Evolutionary conservation across 1,140 invertebrate species (phyloP).

Genomic region (Diplogasteroides magnus): DNA sequence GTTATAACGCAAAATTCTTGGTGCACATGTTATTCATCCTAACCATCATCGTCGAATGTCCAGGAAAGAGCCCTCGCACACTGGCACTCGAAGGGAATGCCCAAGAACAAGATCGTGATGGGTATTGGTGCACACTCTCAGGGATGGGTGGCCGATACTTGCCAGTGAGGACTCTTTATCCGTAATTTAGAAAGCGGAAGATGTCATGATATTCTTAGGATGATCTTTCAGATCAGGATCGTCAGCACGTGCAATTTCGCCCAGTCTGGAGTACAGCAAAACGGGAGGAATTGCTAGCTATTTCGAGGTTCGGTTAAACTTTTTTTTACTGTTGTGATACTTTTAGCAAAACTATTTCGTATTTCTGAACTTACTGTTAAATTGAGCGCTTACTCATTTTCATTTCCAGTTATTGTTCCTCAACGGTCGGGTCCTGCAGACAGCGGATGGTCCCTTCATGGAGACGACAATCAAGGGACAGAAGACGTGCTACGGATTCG

Average conservation of each 20-base stretch:
- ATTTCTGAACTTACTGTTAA: no score
- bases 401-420: no score
- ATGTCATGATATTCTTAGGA: no score
- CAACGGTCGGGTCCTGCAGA: no score
- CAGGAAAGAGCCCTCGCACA: neutral
- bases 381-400: no score
- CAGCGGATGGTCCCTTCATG: neutral
- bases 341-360: neutral
- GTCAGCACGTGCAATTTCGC: neutral
- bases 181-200: neutral
- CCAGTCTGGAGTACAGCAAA: neutral
- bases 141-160: neutral
- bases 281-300: neutral
- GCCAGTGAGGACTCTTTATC: neutral
- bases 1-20: no score
- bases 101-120: neutral
- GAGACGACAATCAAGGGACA: neutral
- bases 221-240: neutral
- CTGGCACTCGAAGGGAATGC: neutral
- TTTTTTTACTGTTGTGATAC: neutral
- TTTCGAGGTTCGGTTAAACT: neutral
- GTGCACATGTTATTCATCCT: neutral
- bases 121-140: neutral
- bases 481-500: neutral
- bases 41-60: neutral